Percentiles rank a stretch among this genome's conserved stretches.
These are phyloP conservation scores for Athalia cordata DNA, from an alignment of 2,888 invertebrate species.

Conservation along the genomic window DNA sequence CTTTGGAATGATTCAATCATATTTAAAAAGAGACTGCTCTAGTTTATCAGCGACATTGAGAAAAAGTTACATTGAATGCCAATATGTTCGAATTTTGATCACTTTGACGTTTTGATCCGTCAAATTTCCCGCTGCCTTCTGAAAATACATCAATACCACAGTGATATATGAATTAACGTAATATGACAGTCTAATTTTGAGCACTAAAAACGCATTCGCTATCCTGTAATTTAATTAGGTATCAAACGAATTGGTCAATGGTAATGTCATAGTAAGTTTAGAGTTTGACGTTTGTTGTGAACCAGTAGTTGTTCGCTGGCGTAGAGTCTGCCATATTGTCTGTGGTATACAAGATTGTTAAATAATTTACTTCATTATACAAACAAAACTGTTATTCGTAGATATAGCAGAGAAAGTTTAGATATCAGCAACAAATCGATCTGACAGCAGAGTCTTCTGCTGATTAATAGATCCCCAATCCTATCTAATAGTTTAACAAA, in stretches of 20 bases:
- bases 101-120: not conserved
- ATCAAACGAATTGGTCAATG: slow-evolving; percentile 52
- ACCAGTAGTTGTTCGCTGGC: slow-evolving; percentile 55
- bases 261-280: slow-evolving; percentile 46
- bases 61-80: not conserved
- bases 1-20: not conserved
- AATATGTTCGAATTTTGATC: not conserved
- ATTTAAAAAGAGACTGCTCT: not conserved
- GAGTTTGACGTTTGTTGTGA: slow-evolving; percentile 59
- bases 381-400: slow-evolving; percentile 15
- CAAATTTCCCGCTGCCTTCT: slow-evolving; percentile 27
- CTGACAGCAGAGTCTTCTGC: not conserved
- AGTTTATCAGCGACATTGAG: not conserved
- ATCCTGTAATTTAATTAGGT: not conserved
- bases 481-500: not conserved
- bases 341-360: slow-evolving; percentile 51
- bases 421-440: not conserved
- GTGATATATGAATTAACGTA: not conserved
- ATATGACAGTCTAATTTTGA: not conserved
- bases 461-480: not conserved
- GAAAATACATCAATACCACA: slow-evolving; percentile 6
- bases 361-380: slow-evolving; percentile 49
- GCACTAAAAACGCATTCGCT: not conserved
- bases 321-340: slow-evolving; percentile 60
- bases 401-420: slow-evolving; percentile 10